phyloP scores from a whole-genome alignment of 2,888 invertebrate genomes.

The Protula sp. region DNA sequence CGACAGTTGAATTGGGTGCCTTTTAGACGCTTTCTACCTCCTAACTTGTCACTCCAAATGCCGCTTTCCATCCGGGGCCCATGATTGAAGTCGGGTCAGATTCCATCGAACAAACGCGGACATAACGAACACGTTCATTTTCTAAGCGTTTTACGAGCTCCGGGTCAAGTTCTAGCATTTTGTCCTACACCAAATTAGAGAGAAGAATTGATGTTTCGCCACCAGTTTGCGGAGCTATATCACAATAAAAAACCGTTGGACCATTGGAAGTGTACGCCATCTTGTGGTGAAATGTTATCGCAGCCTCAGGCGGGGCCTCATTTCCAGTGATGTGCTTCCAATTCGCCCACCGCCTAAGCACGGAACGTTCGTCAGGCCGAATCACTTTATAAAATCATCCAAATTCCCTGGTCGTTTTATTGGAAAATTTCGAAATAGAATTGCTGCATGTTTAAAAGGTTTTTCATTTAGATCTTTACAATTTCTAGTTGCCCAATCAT shows the following conservation, averaged over 20 bases:
- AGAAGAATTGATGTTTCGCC: slow-evolving; percentile 34
- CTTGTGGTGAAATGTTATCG: slow-evolving; percentile 39
- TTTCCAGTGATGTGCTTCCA: slow-evolving; percentile 28
- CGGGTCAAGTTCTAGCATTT: slow-evolving; percentile 22
- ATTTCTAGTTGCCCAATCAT: too few relatives aligned
- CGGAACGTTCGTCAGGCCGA: slow-evolving; percentile 27
- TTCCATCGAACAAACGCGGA: too few relatives aligned
- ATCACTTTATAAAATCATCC: slow-evolving; percentile 28
- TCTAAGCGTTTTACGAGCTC: slow-evolving; percentile 28
- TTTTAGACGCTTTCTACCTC: slow-evolving; percentile 29
- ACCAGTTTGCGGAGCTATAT: slow-evolving; percentile 26
- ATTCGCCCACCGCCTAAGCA: slow-evolving; percentile 37
- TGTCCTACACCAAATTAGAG: slow-evolving; percentile 28
- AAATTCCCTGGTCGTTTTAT: slow-evolving; percentile 27
- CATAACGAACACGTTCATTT: slow-evolving; percentile 27
- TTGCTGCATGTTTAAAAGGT: too few relatives aligned
- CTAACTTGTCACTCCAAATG: slow-evolving; percentile 25
- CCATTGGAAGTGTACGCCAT: slow-evolving; percentile 38
- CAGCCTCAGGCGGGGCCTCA: slow-evolving; percentile 35
- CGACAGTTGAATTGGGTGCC: slow-evolving; percentile 26
- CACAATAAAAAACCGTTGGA: slow-evolving; percentile 32
- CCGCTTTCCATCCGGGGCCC: slow-evolving; percentile 40
- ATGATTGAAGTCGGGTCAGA: too few relatives aligned
- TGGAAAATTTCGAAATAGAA: slow-evolving; percentile 34
- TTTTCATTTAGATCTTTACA: too few relatives aligned